Base-by-base conservation (phyloP, 2,888 invertebrate species). In the Lysandra coridon region DNA sequence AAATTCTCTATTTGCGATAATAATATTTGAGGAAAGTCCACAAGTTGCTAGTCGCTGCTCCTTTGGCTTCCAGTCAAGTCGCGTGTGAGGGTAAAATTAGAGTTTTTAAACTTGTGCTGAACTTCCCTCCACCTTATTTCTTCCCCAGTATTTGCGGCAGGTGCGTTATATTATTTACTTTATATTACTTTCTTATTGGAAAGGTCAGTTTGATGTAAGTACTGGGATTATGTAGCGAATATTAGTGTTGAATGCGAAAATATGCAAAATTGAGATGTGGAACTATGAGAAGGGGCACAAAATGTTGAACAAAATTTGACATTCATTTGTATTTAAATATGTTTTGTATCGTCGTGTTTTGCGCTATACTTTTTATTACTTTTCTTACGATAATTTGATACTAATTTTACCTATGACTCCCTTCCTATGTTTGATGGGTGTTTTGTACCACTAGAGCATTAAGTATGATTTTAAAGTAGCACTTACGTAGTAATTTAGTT, bases 1-100 rank as follows among this genome's bases (percentile, higher is more conserved):
- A 37, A 37, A 1, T 40, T 23, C 23, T 23, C 23, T 12, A 49
- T 10, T 49, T 14, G 4, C 12, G 33, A 33, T 10, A 4, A 57
- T 23, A 23, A 23, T 23, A 23, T 23, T 12, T 44, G 33, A 33
- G 17, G n/a, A 82, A n/a, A 82, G 80, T 90, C 89, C 85, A 84
- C 53, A 80, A 0, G 73, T 82, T 81, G 81, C 83, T 83, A 81
- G 73, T 79, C 79, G 80, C 81, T 80, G 82, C 79, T 78, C 84
- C 86, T 86, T 84, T 84, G 87, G 87, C 89, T 88, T 85, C 85
- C 88, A 91, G 91, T 89, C 92, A 84, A 89, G 92, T 91, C 92
- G 91, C 91, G 92, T 92, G 91, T 92, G 91, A 89, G 91, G 89
- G 91, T 90, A 92, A 93, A 93, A 93, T 93, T 92, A 92, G 93